Base-by-base conservation (phyloP, 1,140 invertebrate species). In the Drosophila littoralis region DNA sequence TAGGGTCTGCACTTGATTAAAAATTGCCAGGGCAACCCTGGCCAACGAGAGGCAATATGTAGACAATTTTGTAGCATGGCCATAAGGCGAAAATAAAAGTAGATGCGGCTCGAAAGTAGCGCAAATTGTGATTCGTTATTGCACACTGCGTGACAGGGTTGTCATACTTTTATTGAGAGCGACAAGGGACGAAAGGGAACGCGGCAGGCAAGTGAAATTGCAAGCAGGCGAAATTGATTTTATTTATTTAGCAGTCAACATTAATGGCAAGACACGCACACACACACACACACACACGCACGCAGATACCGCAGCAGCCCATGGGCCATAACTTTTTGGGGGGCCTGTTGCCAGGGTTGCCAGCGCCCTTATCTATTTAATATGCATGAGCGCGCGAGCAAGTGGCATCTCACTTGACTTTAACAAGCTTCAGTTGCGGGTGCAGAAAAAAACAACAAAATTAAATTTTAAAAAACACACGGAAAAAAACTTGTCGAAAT, bases 191-290 rank as follows among this genome's bases (percentile, higher is more conserved):
- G 33, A 43, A 38, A 60, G 38, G 42, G 64, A 50, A 45, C 38
- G 40, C 9, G 55, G 38, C 55, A 70, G 48, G 13, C 59, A 66
- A 67, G 65, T 61, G 45, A 76, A 68, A 75, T 61, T 54, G 72
- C 59, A 73, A 57, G 64, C 63, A 71, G 72, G 55, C 79, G 46
- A 86, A 88, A 88, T 80, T 88, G 84, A 88, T 89, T 88, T 88
- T 88, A 88, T 83, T 88, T 88, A 88, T 88, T 88, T 72, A 88
- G 55, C 58, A 89, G 83, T 66, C 66, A 69, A 64, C 75, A 77
- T 85, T 85, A 74, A 86, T 50, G 60, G 54, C 33, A 67, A 57
- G 32, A 52, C 46, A 40, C 45, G 33, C 60, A 48, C 50, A 42
- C 22, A 35, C 45, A 33, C 50, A 38, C 60, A 68, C 64, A 48